Evolutionary conservation across 2,797 vertebrate species (phyloP), one percentile per base, ranked within the genome.

Genomic region (Lacerta agilis): DNA sequence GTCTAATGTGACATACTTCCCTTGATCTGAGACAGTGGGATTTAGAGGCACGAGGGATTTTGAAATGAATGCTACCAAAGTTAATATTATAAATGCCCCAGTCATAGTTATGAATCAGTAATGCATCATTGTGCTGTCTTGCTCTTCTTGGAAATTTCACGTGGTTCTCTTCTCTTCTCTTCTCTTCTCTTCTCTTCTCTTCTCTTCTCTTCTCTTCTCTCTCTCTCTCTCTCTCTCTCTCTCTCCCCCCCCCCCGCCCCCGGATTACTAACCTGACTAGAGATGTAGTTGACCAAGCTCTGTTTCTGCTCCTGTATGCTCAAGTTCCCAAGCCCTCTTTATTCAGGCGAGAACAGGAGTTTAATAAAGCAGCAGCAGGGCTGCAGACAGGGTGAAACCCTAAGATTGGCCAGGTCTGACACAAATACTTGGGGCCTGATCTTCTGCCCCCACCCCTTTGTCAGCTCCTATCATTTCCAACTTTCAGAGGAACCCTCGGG

Each of bases 221-320:
- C 45, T 43, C 38, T 38, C 38, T 3, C 43, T 43, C 43, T 43
- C 9, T n/a, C n/a, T n/a, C n/a, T 5, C 38, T 4, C 38, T 41
- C 38, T 38, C 38, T 3, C 38, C 38, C 41, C 41, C 1, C 13
- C 11, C 13, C 13, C 49, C 49, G 1, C 9, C 3, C 78, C 58
- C 83, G 27, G 41, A 17, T 92, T 81, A 77, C 91, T 93, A 23
- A 29, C 58, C 41, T 6, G 1, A 89, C 41, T 81, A 76, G 81
- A 79, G 55, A 66, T 76, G 71, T 29, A 81, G 58, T 55, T 33
- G 43, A 41, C 78, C 71, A 58, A 81, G 61, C 27, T 64, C 18
- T 75, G 58, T n/a, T 49, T 25, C 18, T 76, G 71, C 66, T 33
- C 13, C 27, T 75, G 13, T 41, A 45, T 49, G 3, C 36, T 75